These are phyloP conservation scores for Sinocyclocheilus maitianheensis DNA, from an alignment of 2,113 vertebrate genomes.

Conservation along the genomic window DNA sequence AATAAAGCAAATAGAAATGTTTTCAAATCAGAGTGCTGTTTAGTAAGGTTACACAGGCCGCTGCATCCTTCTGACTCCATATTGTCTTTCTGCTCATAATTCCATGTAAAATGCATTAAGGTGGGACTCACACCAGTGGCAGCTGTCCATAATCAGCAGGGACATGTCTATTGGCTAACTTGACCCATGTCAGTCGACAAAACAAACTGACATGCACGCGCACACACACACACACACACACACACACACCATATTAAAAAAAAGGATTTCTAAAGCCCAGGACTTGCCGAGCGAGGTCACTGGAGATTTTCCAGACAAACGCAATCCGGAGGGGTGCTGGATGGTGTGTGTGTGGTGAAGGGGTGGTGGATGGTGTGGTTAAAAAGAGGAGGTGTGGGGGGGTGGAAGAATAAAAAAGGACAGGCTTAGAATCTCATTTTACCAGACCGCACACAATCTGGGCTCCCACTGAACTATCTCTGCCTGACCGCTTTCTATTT, in stretches of 20 bases:
- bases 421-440: conserved; percentile 99
- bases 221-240: conserved; percentile 17
- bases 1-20: neutral
- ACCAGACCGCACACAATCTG: conserved; percentile 99
- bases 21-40: neutral
- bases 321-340: conserved; percentile 86
- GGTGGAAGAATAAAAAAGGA: conserved; percentile 84
- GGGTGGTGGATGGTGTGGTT: conserved; percentile 64
- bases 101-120: conserved; percentile 89
- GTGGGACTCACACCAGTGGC: conserved; percentile 91
- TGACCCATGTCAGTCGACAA: conserved; percentile 92
- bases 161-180: conserved; percentile 96
- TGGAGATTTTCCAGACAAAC: conserved; percentile 99
- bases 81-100: conserved; percentile 75
- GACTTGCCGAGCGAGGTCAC: conserved; percentile 97
- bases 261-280: conserved; percentile 93
- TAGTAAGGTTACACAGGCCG: neutral
- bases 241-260: conserved; percentile 51
- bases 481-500: conserved; percentile 99
- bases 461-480: conserved; percentile 99
- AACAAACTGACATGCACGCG: too few species aligned
- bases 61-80: conserved; percentile 52
- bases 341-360: conserved; percentile 53
- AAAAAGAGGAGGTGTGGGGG: conserved; percentile 49
- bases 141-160: conserved; percentile 97